Evolutionary conservation across 2,797 vertebrate genomes (phyloP).

Genomic region (Atherinosoma microstoma): DNA sequence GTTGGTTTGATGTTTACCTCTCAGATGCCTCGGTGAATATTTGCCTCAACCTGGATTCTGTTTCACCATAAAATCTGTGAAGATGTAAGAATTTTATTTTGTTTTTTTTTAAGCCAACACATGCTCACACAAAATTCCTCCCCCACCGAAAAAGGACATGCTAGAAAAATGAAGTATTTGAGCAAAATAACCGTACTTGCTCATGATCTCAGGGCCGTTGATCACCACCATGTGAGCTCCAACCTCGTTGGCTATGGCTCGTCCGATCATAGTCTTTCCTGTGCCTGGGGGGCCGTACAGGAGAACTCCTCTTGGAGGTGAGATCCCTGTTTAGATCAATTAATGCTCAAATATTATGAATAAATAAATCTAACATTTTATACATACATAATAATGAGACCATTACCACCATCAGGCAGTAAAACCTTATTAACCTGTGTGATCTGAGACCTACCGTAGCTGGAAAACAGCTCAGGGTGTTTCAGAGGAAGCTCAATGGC

Average conservation of each 20-base stretch:
- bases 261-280: constrained; percentile 96
- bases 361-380: neutral
- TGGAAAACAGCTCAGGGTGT: constrained; percentile 90
- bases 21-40: constrained; percentile 92
- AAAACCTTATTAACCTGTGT: neutral
- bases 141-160: neutral
- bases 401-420: no score
- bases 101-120: no score
- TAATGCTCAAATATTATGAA: neutral
- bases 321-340: constrained; percentile 84
- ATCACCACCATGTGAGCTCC: constrained; percentile 91
- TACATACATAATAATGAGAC: neutral
- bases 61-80: constrained; percentile 94
- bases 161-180: neutral
- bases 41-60: constrained; percentile 91
- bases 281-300: constrained; percentile 95
- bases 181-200: constrained; percentile 86
- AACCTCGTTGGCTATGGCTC: constrained; percentile 92
- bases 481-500: constrained; percentile 93
- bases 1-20: constrained; percentile 75
- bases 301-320: constrained; percentile 91
- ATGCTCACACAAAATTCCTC: no score
- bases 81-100: neutral
- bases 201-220: constrained; percentile 98
- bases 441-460: constrained; percentile 82